Conservation (phyloP, 1,140 invertebrate genomes). For the Drosophila arawakana region DNA sequence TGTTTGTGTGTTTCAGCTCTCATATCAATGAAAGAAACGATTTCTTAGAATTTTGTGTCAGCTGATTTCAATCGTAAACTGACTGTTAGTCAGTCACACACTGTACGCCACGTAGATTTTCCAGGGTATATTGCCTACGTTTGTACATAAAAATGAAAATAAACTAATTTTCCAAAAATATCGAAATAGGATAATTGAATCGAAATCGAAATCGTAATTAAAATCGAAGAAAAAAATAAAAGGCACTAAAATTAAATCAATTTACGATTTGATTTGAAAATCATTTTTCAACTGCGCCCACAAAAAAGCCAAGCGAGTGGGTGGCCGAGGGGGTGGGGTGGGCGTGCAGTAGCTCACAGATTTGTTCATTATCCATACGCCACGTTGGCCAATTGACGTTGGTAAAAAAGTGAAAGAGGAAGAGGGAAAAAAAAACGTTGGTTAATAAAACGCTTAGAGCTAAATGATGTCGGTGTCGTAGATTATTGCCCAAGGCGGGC, state of each 20-base stretch:
- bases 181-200: background rate
- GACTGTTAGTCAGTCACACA: too few relatives aligned
- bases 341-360: background rate
- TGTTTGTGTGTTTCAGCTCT: conserved; percentile 6
- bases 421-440: conserved; percentile 18
- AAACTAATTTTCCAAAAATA: background rate
- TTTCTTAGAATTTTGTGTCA: background rate
- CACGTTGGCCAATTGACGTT: conserved; percentile 56
- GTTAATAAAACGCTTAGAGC: conserved; percentile 57
- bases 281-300: conserved; percentile 18
- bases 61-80: background rate
- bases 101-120: background rate
- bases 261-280: conserved; percentile 16
- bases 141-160: background rate
- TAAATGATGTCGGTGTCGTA: conserved; percentile 54
- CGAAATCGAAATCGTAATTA: background rate
- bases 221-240: conserved; percentile 7
- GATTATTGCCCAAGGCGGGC: conserved; percentile 11
- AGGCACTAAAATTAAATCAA: conserved; percentile 2
- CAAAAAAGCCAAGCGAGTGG: background rate
- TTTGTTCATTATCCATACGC: conserved; percentile 62
- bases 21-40: conserved; percentile 6
- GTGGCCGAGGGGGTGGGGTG: background rate
- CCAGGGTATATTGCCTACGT: background rate
- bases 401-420: background rate